Conservation (phyloP, 1,140 invertebrate species). For the Dreissena polymorpha region DNA sequence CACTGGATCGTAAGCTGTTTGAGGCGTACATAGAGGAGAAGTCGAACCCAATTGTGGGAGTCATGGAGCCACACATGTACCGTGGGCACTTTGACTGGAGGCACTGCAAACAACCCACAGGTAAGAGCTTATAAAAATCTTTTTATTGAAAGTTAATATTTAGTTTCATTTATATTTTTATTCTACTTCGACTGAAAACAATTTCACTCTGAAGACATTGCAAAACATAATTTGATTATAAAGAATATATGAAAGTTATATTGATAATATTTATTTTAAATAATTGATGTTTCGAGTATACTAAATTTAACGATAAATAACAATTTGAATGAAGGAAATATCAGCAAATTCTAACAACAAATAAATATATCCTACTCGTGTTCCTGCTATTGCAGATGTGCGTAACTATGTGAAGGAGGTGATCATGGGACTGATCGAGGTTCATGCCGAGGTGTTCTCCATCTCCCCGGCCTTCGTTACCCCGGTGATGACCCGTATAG, state of each 20-base stretch:
- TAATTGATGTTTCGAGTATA: too few relatives aligned
- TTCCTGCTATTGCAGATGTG: constrained; percentile 82
- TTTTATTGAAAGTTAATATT: too few relatives aligned
- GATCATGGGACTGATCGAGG: constrained; percentile 93
- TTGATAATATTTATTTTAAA: too few relatives aligned
- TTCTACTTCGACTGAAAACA: too few relatives aligned
- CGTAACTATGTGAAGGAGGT: constrained; percentile 96
- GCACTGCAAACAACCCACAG: constrained; percentile 84
- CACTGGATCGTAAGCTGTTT: constrained; percentile 80
- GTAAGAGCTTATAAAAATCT: constrained; percentile 36
- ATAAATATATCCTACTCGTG: too few relatives aligned
- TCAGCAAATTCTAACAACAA: too few relatives aligned
- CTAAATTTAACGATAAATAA: too few relatives aligned
- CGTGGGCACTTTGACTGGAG: constrained; percentile 93
- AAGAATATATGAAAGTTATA: too few relatives aligned
- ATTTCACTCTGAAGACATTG: too few relatives aligned
- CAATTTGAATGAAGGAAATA: too few relatives aligned
- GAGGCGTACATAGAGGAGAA: constrained; percentile 92
- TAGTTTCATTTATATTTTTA: too few relatives aligned
- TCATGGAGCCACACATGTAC: constrained; percentile 97
- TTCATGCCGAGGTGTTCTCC: constrained; percentile 93
- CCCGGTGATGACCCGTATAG: constrained; percentile 90
- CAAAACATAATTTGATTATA: too few relatives aligned
- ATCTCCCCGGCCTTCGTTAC: constrained; percentile 89
- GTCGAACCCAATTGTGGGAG: constrained; percentile 93